These are phyloP conservation scores for Blastobasis lacticolella DNA, from an alignment of 2,888 invertebrate species.

Conservation along the genomic window DNA sequence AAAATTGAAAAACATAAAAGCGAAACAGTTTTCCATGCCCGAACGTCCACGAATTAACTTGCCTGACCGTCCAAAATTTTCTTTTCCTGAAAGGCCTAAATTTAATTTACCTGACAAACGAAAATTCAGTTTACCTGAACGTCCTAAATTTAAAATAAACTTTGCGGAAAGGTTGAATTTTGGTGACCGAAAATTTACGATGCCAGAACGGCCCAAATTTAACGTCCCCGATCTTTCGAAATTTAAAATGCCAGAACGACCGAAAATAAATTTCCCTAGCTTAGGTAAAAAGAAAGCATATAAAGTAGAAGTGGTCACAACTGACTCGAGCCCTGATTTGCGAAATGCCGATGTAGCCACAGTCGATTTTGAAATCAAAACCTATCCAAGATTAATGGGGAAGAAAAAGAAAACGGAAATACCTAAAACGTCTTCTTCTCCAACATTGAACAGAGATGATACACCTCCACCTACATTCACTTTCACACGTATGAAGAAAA, in stretches of 20 bases:
- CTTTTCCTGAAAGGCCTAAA: constrained; percentile 73
- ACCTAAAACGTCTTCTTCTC: constrained; percentile 69
- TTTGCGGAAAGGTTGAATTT: constrained; percentile 70
- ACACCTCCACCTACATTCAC: constrained; percentile 77
- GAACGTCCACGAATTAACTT: constrained; percentile 74
- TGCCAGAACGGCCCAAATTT: constrained; percentile 75
- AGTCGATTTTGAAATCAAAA: constrained; percentile 83
- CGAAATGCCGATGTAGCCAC: constrained; percentile 66
- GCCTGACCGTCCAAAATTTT: constrained; percentile 74
- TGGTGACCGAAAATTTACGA: constrained; percentile 75
- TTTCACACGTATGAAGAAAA: constrained; percentile 78
- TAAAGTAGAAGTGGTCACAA: constrained; percentile 46
- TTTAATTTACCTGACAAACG: constrained; percentile 74
- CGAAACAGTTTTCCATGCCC: constrained; percentile 67
- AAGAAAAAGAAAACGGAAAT: constrained; percentile 59
- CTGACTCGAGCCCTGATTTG: constrained; percentile 47
- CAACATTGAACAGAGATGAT: constrained; percentile 66
- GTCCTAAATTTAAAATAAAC: constrained; percentile 67
- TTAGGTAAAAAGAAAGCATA: constrained; percentile 69
- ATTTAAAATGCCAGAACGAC: constrained; percentile 73
- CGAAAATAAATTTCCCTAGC: constrained; percentile 78
- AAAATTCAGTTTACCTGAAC: constrained; percentile 78
- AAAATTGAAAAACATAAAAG: constrained; percentile 77
- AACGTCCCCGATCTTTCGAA: constrained; percentile 72
- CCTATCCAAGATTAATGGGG: constrained; percentile 83